Percentiles rank a stretch among this genome's conserved stretches.
Conservation (phyloP, 2,797 vertebrate genomes). For the Peromyscus nudipes region DNA sequence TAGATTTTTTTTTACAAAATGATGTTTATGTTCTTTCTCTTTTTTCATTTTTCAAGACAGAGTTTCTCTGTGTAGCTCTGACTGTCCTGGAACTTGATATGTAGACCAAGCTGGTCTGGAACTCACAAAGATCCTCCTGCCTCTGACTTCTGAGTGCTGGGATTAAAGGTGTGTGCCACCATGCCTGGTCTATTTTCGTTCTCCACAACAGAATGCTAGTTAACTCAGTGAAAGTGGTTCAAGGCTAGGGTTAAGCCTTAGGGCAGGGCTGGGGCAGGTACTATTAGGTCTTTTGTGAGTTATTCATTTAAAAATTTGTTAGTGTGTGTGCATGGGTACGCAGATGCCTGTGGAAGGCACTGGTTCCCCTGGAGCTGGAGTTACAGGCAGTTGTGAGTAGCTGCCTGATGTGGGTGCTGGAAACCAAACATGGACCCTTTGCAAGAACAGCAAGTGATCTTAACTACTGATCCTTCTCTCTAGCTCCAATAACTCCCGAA, state of each 20-base stretch:
- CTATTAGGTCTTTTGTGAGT: neutral
- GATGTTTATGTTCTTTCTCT: neutral
- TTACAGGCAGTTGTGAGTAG: neutral
- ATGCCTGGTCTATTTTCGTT: neutral
- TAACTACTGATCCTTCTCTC: too few species aligned
- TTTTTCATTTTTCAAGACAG: neutral
- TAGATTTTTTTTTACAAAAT: neutral
- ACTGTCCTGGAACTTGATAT: neutral
- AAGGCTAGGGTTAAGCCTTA: too few species aligned
- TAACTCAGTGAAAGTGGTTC: neutral
- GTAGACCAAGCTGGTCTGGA: neutral
- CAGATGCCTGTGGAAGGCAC: neutral
- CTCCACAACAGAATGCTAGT: neutral
- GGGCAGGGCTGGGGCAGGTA: neutral
- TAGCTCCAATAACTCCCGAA: neutral
- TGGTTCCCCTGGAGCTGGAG: neutral
- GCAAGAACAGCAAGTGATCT: neutral
- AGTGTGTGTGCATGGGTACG: too few species aligned
- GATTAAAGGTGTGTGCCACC: neutral
- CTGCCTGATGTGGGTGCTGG: neutral
- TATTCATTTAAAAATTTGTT: neutral
- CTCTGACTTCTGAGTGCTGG: neutral
- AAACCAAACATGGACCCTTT: neutral
- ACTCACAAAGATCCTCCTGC: neutral
- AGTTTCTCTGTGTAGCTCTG: neutral